These are phyloP conservation scores for Lycaena phlaeas DNA, from an alignment of 2,888 invertebrate genomes.

Conservation along the genomic window DNA sequence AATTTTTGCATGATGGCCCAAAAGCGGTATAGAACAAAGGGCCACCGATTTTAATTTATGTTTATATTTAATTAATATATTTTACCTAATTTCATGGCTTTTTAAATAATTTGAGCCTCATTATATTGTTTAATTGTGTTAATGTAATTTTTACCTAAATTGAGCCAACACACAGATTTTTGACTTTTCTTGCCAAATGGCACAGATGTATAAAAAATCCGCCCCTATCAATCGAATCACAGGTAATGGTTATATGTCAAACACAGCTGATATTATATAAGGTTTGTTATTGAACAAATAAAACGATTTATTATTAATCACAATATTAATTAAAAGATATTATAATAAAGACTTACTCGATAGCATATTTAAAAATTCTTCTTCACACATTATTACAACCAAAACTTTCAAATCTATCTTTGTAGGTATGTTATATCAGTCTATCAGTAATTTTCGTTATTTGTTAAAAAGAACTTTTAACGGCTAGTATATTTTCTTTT, in stretches of 20 bases:
- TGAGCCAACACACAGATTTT: slow-evolving; percentile 51
- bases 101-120: slow-evolving; percentile 29
- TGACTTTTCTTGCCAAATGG: slow-evolving; percentile 45
- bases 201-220: slow-evolving; percentile 21
- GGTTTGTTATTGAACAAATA: too few relatives aligned
- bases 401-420: too few relatives aligned
- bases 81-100: slow-evolving; percentile 32
- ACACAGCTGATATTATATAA: slow-evolving; percentile 20
- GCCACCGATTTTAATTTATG: slow-evolving; percentile 12
- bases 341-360: neutral
- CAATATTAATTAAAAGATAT: neutral
- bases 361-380: too few relatives aligned
- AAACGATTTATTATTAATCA: neutral
- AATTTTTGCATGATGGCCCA: slow-evolving; percentile 38
- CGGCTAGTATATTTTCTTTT: too few relatives aligned
- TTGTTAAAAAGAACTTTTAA: too few relatives aligned
- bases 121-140: slow-evolving; percentile 32
- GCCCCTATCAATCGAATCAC: slow-evolving; percentile 12
- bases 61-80: slow-evolving; percentile 25
- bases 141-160: slow-evolving; percentile 32
- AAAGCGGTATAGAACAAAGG: slow-evolving; percentile 15
- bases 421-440: too few relatives aligned
- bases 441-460: too few relatives aligned
- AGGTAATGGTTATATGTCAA: slow-evolving; percentile 17
- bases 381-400: too few relatives aligned